Conservation (phyloP, 2,797 vertebrate genomes). For the Zalophus californianus region DNA sequence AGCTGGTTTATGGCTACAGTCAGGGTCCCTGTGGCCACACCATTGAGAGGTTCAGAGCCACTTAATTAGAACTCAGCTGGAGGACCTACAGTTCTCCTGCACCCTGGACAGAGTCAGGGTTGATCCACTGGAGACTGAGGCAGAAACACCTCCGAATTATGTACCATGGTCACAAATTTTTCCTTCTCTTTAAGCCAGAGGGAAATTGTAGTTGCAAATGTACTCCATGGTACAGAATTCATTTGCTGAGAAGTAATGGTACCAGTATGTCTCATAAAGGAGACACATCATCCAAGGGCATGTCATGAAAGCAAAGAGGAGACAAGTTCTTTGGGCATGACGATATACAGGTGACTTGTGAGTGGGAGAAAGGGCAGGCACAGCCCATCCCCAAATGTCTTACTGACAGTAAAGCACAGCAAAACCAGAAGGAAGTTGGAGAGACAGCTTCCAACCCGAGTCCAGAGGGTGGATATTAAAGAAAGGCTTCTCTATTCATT, state of each 20-base stretch:
- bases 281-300: not conserved
- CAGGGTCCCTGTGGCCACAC: constrained; percentile 24
- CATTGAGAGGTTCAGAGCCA: not conserved
- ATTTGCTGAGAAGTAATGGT: not conserved
- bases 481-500: not conserved
- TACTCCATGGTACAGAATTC: not conserved
- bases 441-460: not conserved
- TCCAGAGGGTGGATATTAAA: not conserved
- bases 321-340: not conserved
- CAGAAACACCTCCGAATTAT: not conserved
- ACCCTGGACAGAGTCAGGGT: not conserved
- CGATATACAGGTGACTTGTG: not conserved
- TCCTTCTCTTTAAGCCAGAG: not conserved
- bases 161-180: not conserved
- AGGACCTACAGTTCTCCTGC: not conserved
- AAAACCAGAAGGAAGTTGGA: not conserved
- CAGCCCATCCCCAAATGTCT: not conserved
- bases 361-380: not conserved
- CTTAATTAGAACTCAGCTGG: constrained; percentile 59
- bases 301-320: not conserved
- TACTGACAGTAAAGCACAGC: not conserved
- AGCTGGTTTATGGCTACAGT: constrained; percentile 42
- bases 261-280: not conserved
- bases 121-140: not conserved
- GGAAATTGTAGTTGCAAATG: not conserved